Percentiles rank a stretch among this genome's conserved stretches.
phyloP scores from a whole-genome alignment of 1,140 invertebrate genomes.

The Tachypleus tridentatus region DNA sequence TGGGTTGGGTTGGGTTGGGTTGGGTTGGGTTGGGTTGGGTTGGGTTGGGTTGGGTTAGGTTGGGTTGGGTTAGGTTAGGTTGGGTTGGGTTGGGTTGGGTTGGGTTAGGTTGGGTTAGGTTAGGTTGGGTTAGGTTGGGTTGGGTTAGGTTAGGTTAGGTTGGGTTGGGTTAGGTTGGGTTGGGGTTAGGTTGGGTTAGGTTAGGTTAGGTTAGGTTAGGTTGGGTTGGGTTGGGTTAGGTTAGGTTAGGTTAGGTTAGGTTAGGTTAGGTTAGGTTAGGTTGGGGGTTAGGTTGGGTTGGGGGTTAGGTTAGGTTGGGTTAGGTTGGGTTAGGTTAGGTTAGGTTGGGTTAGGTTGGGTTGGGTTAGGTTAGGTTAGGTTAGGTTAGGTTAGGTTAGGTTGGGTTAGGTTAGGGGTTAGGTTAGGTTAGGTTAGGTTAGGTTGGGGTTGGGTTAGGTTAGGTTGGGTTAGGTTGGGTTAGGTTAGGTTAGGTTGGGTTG shows the following conservation, averaged over 20 bases:
- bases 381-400: no score
- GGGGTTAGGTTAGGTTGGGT: slow-evolving; percentile 15
- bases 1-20: slow-evolving; percentile 26
- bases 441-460: no score
- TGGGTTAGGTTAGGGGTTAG: no score
- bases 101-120: slow-evolving; percentile 23
- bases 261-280: slow-evolving; percentile 23
- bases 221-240: slow-evolving; percentile 23
- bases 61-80: slow-evolving; percentile 22
- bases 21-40: slow-evolving; percentile 25
- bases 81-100: slow-evolving; percentile 9
- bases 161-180: slow-evolving; percentile 23
- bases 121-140: slow-evolving; percentile 20
- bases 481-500: no score
- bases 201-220: slow-evolving; percentile 23
- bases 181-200: slow-evolving; percentile 23
- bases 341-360: no score
- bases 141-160: slow-evolving; percentile 23
- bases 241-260: slow-evolving; percentile 19
- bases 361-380: no score
- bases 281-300: no score
- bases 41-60: slow-evolving; percentile 24
- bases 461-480: no score
- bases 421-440: neutral
- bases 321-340: no score